Percentiles rank a stretch among this genome's conserved stretches.
phyloP scores from a whole-genome alignment of 2,888 invertebrate species.

The Chesias legatella region DNA sequence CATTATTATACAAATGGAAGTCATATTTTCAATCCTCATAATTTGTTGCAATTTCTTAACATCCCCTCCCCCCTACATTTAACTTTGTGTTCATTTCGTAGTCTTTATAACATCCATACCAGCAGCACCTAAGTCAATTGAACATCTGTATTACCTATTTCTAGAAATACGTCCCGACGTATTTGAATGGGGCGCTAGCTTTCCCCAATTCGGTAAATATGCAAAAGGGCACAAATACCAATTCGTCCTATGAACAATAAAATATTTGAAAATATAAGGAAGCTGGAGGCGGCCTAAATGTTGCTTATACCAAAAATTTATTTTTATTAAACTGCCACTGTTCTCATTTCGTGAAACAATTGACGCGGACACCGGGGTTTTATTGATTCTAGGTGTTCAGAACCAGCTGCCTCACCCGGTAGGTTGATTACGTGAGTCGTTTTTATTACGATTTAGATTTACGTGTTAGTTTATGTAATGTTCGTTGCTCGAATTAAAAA shows the following conservation, averaged over 20 bases:
- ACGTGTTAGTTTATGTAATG: conserved; percentile 80
- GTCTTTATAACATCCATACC: conserved; percentile 18
- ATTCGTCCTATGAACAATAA: conserved; percentile 71
- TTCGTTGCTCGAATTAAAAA: conserved; percentile 81
- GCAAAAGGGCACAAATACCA: conserved; percentile 58
- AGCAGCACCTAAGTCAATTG: conserved; percentile 17
- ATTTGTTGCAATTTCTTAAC: too few species aligned
- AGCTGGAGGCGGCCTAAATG: conserved; percentile 72
- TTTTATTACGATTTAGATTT: conserved; percentile 79
- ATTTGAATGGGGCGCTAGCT: too few species aligned
- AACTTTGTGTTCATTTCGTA: conserved; percentile 12
- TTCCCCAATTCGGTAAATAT: conserved; percentile 18
- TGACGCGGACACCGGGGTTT: conserved; percentile 65
- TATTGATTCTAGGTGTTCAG: conserved; percentile 75
- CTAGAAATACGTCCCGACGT: conserved; percentile 2
- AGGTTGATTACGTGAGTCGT: conserved; percentile 71
- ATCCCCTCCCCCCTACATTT: too few species aligned
- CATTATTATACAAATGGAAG: too few species aligned
- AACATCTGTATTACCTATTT: conserved; percentile 4
- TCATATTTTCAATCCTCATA: too few species aligned
- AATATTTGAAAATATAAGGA: conserved; percentile 32
- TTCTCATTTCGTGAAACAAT: conserved; percentile 47
- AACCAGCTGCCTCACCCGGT: conserved; percentile 62
- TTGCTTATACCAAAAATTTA: conserved; percentile 53
- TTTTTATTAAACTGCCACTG: conserved; percentile 67